Percentiles rank a stretch among this genome's conserved stretches.
Conservation (phyloP, 2,888 invertebrate species). For the Pollenia angustigena region DNA sequence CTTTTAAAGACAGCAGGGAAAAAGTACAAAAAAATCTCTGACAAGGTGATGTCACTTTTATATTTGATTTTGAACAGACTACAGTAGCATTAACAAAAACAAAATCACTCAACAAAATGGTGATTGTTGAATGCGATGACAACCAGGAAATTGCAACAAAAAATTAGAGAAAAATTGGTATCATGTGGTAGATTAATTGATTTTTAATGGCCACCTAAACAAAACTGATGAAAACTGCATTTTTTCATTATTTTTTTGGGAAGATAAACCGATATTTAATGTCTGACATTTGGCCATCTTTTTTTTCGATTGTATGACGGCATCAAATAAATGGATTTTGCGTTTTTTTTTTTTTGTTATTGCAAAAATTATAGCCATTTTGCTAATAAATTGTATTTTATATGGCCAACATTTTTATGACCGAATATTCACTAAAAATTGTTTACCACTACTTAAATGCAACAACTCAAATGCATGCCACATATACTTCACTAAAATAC, state of each 20-base stretch:
- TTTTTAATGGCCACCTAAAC: conserved; percentile 72
- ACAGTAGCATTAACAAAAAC: background rate
- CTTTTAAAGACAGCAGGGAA: background rate
- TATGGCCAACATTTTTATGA: conserved; percentile 67
- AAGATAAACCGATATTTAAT: conserved; percentile 68
- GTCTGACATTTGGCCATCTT: conserved; percentile 58
- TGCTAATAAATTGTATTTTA: conserved; percentile 67
- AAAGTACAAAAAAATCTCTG: background rate
- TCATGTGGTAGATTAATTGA: conserved; percentile 72
- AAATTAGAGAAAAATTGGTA: conserved; percentile 29
- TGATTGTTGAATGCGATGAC: background rate
- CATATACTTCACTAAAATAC: background rate
- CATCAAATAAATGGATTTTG: conserved; percentile 27
- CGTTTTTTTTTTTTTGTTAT: conserved; percentile 20
- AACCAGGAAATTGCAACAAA: conserved; percentile 41
- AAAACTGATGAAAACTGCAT: conserved; percentile 51
- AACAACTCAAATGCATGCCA: conserved; percentile 11
- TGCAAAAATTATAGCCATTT: conserved; percentile 59
- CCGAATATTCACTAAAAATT: conserved; percentile 43
- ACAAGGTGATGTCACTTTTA: conserved; percentile 62
- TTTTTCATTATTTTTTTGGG: conserved; percentile 23
- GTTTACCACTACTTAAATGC: conserved; percentile 39
- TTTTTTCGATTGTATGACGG: conserved; percentile 20
- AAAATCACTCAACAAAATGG: conserved; percentile 25
- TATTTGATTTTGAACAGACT: conserved; percentile 31